Conservation (phyloP, 2,888 invertebrate species). For the Pseudococcus jackbeardsleyi region DNA sequence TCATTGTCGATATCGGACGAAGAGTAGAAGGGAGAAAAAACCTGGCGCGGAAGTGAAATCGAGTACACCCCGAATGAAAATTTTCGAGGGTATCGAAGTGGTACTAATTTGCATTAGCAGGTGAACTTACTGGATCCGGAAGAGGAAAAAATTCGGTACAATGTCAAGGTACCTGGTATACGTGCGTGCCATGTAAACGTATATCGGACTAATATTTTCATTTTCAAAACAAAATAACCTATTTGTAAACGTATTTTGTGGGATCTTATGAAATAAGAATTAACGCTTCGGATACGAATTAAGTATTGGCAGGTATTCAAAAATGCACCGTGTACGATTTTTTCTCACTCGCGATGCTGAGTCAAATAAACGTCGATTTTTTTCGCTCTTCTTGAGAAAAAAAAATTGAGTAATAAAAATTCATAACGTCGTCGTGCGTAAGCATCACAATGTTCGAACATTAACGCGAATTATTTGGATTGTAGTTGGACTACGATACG, state of each 20-base stretch:
- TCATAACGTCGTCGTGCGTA: background rate
- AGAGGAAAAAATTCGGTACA: background rate
- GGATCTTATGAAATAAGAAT: constrained; percentile 20
- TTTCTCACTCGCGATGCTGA: constrained; percentile 11
- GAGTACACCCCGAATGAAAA: background rate
- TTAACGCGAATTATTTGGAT: constrained; percentile 8
- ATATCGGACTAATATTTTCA: constrained; percentile 20
- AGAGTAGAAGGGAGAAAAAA: too few species aligned
- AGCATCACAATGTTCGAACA: constrained; percentile 16
- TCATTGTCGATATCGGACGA: too few species aligned
- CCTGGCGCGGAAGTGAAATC: background rate
- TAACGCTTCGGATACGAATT: constrained; percentile 36
- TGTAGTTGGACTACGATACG: background rate
- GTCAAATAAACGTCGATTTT: constrained; percentile 46
- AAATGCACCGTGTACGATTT: constrained; percentile 1
- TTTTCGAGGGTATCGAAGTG: background rate
- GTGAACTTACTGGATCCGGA: background rate
- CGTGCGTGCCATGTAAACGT: background rate
- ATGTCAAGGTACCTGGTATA: background rate
- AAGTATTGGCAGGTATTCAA: constrained; percentile 41
- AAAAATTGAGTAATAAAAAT: constrained; percentile 30
- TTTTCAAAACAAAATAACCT: constrained; percentile 40
- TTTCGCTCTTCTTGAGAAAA: background rate
- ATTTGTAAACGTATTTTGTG: background rate
- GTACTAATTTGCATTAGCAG: background rate